phyloP scores from a whole-genome alignment of 1,140 invertebrate genomes.

The Pemphigus obesinymphae region DNA sequence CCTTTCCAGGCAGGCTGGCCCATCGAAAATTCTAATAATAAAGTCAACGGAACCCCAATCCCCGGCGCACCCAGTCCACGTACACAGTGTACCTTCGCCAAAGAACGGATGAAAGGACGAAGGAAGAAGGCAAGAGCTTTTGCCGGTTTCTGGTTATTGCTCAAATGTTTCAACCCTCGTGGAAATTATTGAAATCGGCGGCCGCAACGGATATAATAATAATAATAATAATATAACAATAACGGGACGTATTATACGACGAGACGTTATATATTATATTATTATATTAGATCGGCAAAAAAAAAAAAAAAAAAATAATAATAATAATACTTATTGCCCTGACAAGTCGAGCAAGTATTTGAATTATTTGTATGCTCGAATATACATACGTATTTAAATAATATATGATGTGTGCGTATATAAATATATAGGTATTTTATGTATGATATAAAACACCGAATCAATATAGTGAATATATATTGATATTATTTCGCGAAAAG shows the following conservation, averaged over 20 bases:
- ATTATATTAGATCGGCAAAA: neutral
- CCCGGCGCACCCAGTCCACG: neutral
- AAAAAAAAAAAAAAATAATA: too few relatives aligned
- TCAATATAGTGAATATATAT: too few relatives aligned
- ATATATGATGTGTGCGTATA: too few relatives aligned
- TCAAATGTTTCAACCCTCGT: slow-evolving; percentile 32
- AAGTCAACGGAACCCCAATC: slow-evolving; percentile 33
- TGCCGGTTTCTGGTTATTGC: slow-evolving; percentile 25
- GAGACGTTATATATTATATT: neutral
- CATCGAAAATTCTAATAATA: slow-evolving; percentile 40
- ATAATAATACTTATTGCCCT: neutral
- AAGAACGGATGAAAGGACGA: neutral
- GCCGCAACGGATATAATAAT: slow-evolving; percentile 20
- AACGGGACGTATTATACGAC: neutral
- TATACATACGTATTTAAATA: too few relatives aligned
- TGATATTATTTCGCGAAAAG: too few relatives aligned
- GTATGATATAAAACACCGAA: too few relatives aligned
- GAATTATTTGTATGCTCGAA: too few relatives aligned
- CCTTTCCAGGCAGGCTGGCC: neutral
- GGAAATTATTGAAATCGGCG: slow-evolving; percentile 33
- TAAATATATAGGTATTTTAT: too few relatives aligned
- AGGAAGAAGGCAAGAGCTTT: neutral
- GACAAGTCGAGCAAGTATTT: too few relatives aligned
- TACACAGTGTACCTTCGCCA: neutral
- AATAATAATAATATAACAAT: slow-evolving; percentile 11